phyloP scores from a whole-genome alignment of 2,113 vertebrate genomes.

The Climacteris rufus region DNA sequence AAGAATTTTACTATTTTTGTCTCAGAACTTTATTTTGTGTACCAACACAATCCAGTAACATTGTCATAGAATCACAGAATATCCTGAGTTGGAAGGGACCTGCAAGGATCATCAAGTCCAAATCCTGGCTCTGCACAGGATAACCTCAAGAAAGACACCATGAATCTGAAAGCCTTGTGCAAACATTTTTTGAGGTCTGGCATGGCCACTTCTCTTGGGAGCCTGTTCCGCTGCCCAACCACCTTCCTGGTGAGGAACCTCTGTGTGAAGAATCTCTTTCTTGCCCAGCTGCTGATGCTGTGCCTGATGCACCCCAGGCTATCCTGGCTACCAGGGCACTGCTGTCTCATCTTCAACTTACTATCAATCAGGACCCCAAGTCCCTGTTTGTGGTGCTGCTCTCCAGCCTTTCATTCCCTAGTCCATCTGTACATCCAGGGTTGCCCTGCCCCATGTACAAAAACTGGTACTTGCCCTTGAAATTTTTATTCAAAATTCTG shows the following conservation, averaged over 20 bases:
- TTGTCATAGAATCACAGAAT: neutral
- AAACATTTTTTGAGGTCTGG: neutral
- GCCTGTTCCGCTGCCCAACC: neutral
- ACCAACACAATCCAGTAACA: neutral
- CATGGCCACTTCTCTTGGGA: neutral
- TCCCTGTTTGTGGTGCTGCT: neutral
- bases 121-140: neutral
- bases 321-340: neutral
- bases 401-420: neutral
- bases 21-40: neutral
- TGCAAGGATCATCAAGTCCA: neutral
- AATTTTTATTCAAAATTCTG: neutral
- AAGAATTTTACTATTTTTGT: neutral
- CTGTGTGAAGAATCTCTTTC: neutral
- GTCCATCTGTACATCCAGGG: neutral
- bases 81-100: neutral
- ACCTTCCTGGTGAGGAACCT: neutral
- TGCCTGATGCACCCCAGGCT: neutral
- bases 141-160: neutral
- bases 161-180: neutral
- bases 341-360: neutral
- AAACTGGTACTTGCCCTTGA: neutral
- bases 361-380: rapidly evolving
- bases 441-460: neutral
- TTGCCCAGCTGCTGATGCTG: no score